Base-by-base conservation (phyloP, 2,888 invertebrate genomes). In the Agriopis marginaria region DNA sequence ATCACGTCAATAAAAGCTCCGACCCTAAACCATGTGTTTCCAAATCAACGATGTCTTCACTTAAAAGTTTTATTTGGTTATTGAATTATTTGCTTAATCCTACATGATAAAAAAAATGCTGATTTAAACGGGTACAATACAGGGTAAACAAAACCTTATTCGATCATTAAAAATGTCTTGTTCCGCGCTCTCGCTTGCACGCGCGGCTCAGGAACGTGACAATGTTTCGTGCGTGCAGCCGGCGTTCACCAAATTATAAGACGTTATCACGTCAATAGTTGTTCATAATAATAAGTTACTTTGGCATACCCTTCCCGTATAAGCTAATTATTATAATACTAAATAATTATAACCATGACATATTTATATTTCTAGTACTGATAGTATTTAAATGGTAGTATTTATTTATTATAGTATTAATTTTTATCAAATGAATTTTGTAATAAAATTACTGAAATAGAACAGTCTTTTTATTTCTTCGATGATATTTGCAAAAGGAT, bases 341-440 rank as follows among this genome's bases (percentile, higher is more conserved):
- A 23, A 23, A 51, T 11, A n/a, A n/a, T n/a, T n/a, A 23, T 9
- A 51, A 23, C 51, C 32, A 32, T 51, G 23, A 51, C 23, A 51
- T 23, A 11, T 32, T 11, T 32, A 32, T 51, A 14, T 14, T 23
- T 23, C 17, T 23, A 8, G 9, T 23, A 10, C 10, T 0, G 5
- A 7, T 50, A 51, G 23, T 39, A 39, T 54, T 11, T 54, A 54
- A 14, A 54, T 54, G 32, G n/a, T 54, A 54, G 9, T 1, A 14
- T 8, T n/a, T 40, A 54, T 54, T 56, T 56, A 56, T 56, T 56
- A 14, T 14, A 14, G 8, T 39, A 2, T 44, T 42, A 11, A 39
- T n/a, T 42, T 42, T 55, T 55, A 55, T 39, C 42, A 56, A 56
- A 56, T 56, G 17, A 56, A 42, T 56, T 56, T 56, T 42, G 42